Percentiles rank a stretch among this genome's conserved stretches.
These are phyloP conservation scores for Pangasius macronema DNA, from an alignment of 2,797 vertebrate species.

Conservation along the genomic window DNA sequence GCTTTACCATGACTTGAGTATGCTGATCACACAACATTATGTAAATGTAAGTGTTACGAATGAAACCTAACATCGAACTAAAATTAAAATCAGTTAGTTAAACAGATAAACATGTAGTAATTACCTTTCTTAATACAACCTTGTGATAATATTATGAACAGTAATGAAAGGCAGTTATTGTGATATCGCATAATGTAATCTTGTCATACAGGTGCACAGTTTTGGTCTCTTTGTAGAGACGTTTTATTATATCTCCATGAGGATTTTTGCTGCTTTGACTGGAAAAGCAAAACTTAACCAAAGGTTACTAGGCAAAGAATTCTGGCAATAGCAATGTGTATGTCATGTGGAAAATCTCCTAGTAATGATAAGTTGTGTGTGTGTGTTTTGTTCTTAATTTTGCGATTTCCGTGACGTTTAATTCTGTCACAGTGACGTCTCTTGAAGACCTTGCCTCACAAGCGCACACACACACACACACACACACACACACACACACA, in stretches of 20 bases:
- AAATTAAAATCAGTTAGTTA: background rate
- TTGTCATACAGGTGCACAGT: background rate
- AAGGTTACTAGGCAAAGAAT: background rate
- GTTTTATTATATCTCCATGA: background rate
- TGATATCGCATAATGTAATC: background rate
- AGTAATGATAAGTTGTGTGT: conserved; percentile 28
- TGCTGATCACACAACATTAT: background rate
- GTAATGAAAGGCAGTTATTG: background rate
- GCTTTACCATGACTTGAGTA: background rate
- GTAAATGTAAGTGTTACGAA: background rate
- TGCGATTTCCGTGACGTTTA: background rate
- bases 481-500: background rate
- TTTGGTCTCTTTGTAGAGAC: background rate
- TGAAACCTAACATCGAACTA: background rate
- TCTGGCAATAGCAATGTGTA: background rate
- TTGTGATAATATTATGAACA: background rate
- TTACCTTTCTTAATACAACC: background rate
- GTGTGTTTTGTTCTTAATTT: conserved; percentile 18
- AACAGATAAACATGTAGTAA: no score
- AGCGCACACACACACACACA: background rate
- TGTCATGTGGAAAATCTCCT: background rate
- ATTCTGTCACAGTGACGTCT: conserved; percentile 6
- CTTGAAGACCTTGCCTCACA: conserved; percentile 10
- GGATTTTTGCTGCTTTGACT: background rate
- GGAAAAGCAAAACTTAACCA: background rate